Evolutionary conservation across 2,113 vertebrate species (phyloP), one percentile per base, ranked within the genome.

Genomic region (Mastomys coucha): DNA sequence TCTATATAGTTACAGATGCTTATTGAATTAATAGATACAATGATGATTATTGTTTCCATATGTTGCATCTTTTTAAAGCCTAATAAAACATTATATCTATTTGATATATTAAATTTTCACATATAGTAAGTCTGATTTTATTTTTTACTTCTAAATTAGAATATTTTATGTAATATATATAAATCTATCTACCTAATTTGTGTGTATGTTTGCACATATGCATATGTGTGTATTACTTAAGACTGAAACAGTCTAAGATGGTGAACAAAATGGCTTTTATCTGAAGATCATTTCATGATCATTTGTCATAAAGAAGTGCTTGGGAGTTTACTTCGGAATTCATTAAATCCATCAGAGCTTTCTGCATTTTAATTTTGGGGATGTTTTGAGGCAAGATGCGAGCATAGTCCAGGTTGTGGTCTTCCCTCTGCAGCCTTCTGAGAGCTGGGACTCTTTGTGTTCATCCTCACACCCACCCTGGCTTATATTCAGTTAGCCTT

Each of bases 1-100:
- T 93, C 81, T 65, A 56, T 92, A 94, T 95, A 97, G 49, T 91
- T 93, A 93, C 69, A 56, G 13, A 53, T 90, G 1, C 53, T 98
- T 95, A 85, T 92, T 89, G 65, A 98, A 94, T 76, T 22, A 19
- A 4, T 14, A 94, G 17, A 91, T 33, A 94, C 94, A 96, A 91
- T 2, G 58, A 7, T 82, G 31, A 11, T 76, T 36, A n/a, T 97
- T 89, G 14, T 67, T 1, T 91, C 20, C 20, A n/a, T 65, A 67
- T 82, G 24, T 49, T 4, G 65, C 77, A 73, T 56, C 17, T 96
- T 42, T 31, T 0, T 0, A 16, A 81, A 12, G 31, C 24, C 26
- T 72, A 96, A 20, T n/a, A 26, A 88, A 89, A 42, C 92, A 20
- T 63, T 67, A 0, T n/a, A 51, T 45, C 92, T 26, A 73, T 53